These are phyloP conservation scores for Ciconia maguari DNA, from an alignment of 2,113 vertebrate species.

Conservation along the genomic window DNA sequence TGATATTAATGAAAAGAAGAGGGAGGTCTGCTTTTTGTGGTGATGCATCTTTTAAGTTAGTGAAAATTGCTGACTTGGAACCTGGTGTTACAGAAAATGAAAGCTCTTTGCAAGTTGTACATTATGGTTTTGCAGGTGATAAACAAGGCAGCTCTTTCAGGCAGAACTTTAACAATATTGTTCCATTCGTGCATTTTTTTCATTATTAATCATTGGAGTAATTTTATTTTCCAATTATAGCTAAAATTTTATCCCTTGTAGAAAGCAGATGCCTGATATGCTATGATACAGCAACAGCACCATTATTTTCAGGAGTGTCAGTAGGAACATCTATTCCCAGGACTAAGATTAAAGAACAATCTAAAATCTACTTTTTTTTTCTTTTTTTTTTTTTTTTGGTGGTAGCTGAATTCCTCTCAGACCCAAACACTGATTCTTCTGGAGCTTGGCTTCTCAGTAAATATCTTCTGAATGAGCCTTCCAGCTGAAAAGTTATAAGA, in stretches of 20 bases:
- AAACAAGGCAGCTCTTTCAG: background rate
- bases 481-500: slow-evolving; percentile 40
- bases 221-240: background rate
- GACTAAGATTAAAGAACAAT: slow-evolving; percentile 43
- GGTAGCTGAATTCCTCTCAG: slow-evolving; percentile 35
- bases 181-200: background rate
- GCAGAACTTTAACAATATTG: background rate
- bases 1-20: background rate
- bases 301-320: slow-evolving; percentile 6
- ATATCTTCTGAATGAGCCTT: slow-evolving; percentile 21
- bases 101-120: background rate
- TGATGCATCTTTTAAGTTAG: background rate
- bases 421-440: slow-evolving; percentile 12
- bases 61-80: slow-evolving; percentile 22
- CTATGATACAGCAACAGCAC: background rate
- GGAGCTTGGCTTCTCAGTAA: slow-evolving; percentile 5
- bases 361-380: slow-evolving; percentile 47
- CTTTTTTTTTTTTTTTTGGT: background rate
- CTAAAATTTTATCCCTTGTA: background rate
- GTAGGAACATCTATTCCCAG: slow-evolving; percentile 5
- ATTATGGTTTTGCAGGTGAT: background rate
- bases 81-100: background rate
- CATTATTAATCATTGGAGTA: background rate
- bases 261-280: background rate
- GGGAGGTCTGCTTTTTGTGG: background rate